These are phyloP conservation scores for Teleogryllus oceanicus DNA, from an alignment of 2,888 invertebrate genomes.

Conservation along the genomic window DNA sequence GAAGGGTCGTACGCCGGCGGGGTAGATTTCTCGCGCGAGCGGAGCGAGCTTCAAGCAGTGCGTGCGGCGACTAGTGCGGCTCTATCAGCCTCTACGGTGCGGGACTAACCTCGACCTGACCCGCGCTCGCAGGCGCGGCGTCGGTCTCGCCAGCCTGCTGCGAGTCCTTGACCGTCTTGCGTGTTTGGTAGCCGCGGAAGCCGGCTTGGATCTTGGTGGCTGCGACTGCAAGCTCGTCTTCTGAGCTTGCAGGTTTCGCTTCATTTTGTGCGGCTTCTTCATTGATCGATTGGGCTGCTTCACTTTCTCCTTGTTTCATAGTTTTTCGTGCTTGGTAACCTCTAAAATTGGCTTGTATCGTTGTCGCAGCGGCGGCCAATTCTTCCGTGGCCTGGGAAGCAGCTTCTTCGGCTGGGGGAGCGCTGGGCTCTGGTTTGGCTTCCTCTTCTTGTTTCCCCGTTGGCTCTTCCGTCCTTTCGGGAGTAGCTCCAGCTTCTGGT, in stretches of 20 bases:
- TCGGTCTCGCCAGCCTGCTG: background rate
- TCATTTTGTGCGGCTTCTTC: background rate
- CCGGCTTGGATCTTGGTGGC: slow-evolving; percentile 50
- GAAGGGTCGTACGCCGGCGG: no score
- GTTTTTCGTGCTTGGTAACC: slow-evolving; percentile 38
- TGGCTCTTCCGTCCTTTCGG: background rate
- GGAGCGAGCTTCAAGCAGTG: background rate
- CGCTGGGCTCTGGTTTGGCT: background rate
- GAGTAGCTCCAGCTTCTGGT: background rate
- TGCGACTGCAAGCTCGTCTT: slow-evolving; percentile 39
- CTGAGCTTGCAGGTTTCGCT: background rate
- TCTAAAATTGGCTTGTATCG: slow-evolving; percentile 39
- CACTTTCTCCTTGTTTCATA: slow-evolving; percentile 20
- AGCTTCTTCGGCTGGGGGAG: background rate
- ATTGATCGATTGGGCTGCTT: background rate
- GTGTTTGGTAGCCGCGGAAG: slow-evolving; percentile 49
- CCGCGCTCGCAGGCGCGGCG: background rate
- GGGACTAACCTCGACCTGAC: background rate
- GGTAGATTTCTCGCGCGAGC: no score
- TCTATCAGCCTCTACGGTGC: background rate
- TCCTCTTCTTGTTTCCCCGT: background rate
- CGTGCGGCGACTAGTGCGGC: background rate
- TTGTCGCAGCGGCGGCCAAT: slow-evolving; percentile 37
- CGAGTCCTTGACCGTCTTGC: slow-evolving; percentile 43
- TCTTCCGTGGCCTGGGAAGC: background rate